phyloP scores from a whole-genome alignment of 2,113 vertebrate species.

The Ailurus styani region DNA sequence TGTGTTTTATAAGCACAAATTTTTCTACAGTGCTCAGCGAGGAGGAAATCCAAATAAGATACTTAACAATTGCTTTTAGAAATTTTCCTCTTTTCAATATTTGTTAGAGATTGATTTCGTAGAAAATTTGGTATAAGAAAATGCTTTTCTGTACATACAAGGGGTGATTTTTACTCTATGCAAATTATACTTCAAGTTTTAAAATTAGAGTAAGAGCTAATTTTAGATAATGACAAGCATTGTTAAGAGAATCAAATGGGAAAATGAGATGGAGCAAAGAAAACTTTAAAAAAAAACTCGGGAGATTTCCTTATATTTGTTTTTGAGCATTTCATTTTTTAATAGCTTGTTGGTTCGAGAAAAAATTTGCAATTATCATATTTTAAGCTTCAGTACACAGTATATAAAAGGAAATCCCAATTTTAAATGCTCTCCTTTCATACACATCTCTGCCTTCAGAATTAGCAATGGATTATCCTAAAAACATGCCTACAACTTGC shows the following conservation, averaged over 20 bases:
- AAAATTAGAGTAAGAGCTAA: background rate
- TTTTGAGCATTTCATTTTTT: conserved; percentile 63
- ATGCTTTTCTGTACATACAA: conserved; percentile 27
- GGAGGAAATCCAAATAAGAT: background rate
- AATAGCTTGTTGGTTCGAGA: conserved; percentile 64
- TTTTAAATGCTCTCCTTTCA: background rate
- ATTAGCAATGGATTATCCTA: background rate
- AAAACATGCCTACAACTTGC: background rate
- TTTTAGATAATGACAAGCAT: background rate
- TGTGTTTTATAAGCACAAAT: background rate
- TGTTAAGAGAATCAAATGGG: conserved; percentile 8
- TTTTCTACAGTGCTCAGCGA: background rate
- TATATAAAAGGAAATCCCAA: background rate
- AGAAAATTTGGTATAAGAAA: conserved; percentile 47
- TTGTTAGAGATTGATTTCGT: conserved; percentile 21
- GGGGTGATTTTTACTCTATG: conserved; percentile 48
- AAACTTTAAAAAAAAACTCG: background rate
- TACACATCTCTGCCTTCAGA: background rate
- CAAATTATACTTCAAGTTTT: conserved; percentile 40
- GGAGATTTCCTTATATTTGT: background rate
- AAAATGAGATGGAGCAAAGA: background rate
- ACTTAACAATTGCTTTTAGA: background rate
- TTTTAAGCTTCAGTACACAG: conserved; percentile 6
- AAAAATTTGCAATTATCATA: conserved; percentile 58
- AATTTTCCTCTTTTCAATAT: conserved; percentile 1